Conservation (phyloP, 2,797 vertebrate species). For the Paguma larvata region DNA sequence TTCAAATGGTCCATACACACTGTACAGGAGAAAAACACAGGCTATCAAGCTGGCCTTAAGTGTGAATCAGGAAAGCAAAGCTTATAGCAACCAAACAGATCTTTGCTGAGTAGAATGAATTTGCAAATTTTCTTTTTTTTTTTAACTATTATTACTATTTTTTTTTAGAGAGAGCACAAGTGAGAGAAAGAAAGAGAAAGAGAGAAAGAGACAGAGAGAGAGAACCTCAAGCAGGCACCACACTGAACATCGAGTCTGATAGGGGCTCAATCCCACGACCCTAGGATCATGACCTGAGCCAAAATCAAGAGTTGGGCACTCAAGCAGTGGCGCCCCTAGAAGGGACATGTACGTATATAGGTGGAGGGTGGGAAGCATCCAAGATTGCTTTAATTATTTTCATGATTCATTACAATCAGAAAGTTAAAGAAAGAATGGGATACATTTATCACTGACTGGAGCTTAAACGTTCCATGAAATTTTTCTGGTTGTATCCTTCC, state of each 20-base stretch:
- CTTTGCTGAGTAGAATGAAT: constrained; percentile 23
- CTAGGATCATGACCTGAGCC: too few relatives aligned
- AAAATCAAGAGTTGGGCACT: too few relatives aligned
- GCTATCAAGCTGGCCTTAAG: not conserved
- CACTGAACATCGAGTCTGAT: too few relatives aligned
- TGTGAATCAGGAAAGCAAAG: not conserved
- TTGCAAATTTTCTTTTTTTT: not conserved
- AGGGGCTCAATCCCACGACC: too few relatives aligned
- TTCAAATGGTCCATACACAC: not conserved
- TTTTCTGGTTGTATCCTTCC: constrained; percentile 15
- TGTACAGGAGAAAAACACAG: not conserved
- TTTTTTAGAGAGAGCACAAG: too few relatives aligned
- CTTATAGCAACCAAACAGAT: not conserved
- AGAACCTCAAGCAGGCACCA: too few relatives aligned
- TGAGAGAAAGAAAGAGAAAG: too few relatives aligned
- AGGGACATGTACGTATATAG: not conserved
- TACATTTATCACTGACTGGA: constrained; percentile 8
- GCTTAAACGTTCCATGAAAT: not conserved
- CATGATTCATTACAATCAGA: not conserved
- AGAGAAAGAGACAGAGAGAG: too few relatives aligned
- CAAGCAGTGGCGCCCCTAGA: not conserved
- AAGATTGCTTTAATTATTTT: constrained; percentile 25
- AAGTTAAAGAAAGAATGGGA: not conserved
- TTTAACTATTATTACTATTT: too few relatives aligned
- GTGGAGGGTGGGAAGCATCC: not conserved